Percentiles rank a stretch among this genome's conserved stretches.
Evolutionary conservation across 1,140 invertebrate species (phyloP).

Genomic region (Araneus ventricosus): DNA sequence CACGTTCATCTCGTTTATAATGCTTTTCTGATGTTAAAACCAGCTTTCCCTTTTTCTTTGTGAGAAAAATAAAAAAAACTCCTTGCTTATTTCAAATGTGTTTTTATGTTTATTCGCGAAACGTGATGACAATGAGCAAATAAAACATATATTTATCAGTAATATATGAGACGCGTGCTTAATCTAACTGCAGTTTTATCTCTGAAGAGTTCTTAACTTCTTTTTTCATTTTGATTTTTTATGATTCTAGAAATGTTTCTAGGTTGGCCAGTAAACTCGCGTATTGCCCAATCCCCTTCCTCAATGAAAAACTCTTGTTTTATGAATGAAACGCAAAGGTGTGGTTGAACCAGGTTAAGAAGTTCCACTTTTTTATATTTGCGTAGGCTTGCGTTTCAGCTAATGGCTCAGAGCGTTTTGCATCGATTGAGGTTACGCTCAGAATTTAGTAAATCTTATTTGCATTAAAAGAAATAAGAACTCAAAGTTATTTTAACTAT

Average conservation of each 20-base stretch:
- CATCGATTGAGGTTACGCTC: constrained; percentile 6
- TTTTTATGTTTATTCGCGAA: neutral
- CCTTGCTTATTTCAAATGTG: neutral
- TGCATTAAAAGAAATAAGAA: neutral
- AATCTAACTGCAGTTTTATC: neutral
- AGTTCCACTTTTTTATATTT: constrained; percentile 40
- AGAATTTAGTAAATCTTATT: neutral
- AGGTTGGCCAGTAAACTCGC: constrained; percentile 9
- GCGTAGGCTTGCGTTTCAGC: constrained; percentile 48
- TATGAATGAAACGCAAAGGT: constrained; percentile 56
- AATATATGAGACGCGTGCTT: neutral
- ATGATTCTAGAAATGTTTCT: constrained; percentile 13
- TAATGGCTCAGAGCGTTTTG: constrained; percentile 8
- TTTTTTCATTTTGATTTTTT: neutral
- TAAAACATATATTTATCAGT: neutral
- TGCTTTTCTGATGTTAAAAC: no score
- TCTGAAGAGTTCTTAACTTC: neutral
- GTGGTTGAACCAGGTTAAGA: constrained; percentile 54
- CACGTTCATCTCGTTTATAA: no score
- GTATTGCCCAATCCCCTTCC: constrained; percentile 9
- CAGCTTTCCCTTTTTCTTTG: neutral
- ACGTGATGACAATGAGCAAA: constrained; percentile 23
- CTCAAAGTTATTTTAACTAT: neutral
- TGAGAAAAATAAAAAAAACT: neutral
- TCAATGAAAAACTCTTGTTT: constrained; percentile 44